Evolutionary conservation across 1,140 invertebrate species (phyloP).

Genomic region (Drosophila santomea): DNA sequence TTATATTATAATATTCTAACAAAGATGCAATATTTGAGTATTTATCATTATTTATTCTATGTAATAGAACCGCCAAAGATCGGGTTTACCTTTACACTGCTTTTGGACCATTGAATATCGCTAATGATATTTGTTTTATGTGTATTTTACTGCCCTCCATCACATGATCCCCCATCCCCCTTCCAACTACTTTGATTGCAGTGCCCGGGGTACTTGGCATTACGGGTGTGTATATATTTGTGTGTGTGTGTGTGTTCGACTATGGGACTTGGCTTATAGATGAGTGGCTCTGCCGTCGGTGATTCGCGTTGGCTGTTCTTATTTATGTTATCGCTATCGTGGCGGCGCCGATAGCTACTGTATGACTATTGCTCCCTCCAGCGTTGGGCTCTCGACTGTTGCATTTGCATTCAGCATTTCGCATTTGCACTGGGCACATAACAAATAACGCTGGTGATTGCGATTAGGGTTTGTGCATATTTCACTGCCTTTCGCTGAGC

Average conservation of each 20-base stretch:
- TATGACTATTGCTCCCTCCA: conserved; percentile 16
- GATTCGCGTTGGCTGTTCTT: conserved; percentile 27
- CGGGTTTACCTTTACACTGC: background rate
- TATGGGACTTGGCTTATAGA: conserved; percentile 58
- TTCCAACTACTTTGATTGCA: conserved; percentile 63
- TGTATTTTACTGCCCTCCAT: background rate
- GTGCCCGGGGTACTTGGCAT: conserved; percentile 48
- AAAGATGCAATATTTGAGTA: too few relatives aligned
- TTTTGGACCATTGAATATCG: conserved; percentile 19
- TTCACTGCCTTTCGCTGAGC: conserved; percentile 10
- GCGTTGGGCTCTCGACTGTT: conserved; percentile 16
- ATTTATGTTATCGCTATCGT: conserved; percentile 49
- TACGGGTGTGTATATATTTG: conserved; percentile 22
- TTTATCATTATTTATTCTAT: background rate
- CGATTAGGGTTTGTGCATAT: conserved; percentile 33
- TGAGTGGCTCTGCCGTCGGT: conserved; percentile 44
- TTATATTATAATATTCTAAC: too few relatives aligned
- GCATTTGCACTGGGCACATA: conserved; percentile 36
- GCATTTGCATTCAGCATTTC: conserved; percentile 30
- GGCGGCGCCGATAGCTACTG: conserved; percentile 17
- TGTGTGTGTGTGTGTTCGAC: conserved; percentile 27
- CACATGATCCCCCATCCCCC: background rate
- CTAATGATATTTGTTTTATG: conserved; percentile 16
- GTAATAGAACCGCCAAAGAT: background rate
- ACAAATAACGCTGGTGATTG: conserved; percentile 41